phyloP scores from a whole-genome alignment of 2,888 invertebrate genomes.

The Creontiades dilutus region DNA sequence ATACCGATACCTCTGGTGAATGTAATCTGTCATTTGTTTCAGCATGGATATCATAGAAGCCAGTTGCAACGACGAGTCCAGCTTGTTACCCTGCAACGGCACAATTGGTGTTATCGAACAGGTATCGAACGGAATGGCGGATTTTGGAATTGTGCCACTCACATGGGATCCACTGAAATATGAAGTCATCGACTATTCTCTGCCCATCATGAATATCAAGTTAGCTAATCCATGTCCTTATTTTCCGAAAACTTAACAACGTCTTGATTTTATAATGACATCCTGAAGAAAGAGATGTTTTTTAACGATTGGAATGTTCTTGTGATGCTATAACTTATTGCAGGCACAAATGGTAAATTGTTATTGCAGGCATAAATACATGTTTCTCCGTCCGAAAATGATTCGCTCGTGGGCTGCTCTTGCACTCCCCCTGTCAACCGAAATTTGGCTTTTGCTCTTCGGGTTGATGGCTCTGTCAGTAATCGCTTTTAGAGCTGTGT shows the following conservation, averaged over 20 bases:
- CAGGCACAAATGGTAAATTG: background rate
- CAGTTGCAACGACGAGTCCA: slow-evolving; percentile 46
- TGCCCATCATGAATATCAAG: slow-evolving; percentile 60
- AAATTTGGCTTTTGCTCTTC: slow-evolving; percentile 47
- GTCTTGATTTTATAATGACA: no score
- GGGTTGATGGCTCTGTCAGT: background rate
- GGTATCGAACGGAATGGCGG: slow-evolving; percentile 32
- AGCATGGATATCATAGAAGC: slow-evolving; percentile 41
- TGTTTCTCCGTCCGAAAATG: slow-evolving; percentile 62
- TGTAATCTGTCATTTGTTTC: background rate
- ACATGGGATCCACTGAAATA: background rate
- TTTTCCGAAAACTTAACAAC: no score
- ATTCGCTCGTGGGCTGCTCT: slow-evolving; percentile 53
- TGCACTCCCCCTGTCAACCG: slow-evolving; percentile 44
- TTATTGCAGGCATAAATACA: slow-evolving; percentile 29
- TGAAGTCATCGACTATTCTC: slow-evolving; percentile 12
- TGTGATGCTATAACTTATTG: no score
- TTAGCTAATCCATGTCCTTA: background rate
- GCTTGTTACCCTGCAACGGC: slow-evolving; percentile 1
- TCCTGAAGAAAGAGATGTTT: no score
- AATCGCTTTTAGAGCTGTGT: slow-evolving; percentile 51
- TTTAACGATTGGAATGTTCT: no score
- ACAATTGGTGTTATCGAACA: slow-evolving; percentile 14
- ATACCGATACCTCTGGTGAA: no score
- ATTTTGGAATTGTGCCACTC: slow-evolving; percentile 62